Base-by-base conservation (phyloP, 1,140 invertebrate species). In the Drosophila malerkotliana region DNA sequence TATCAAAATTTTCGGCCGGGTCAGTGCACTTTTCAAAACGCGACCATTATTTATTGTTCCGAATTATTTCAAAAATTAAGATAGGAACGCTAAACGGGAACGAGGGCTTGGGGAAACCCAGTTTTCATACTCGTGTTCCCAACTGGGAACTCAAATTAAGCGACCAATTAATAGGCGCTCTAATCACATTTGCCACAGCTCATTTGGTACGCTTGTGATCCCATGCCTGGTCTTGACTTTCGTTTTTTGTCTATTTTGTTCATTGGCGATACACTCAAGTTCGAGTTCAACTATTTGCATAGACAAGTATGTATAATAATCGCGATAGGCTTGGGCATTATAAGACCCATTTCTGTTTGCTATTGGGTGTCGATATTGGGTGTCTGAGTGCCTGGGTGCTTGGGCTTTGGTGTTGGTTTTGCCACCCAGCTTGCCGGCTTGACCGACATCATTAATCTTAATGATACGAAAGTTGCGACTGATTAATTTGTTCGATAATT, bases 401-500 rank as follows among this genome's bases (percentile, higher is more conserved):
- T 54, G 41, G 69, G 21, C 48, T 39, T 77, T 62, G 60, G 30
- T 54, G 44, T 62, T 59, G 57, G 41, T 56, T 63, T 74, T 81
- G 82, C 78, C 82, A 85, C 77, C 79, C 82, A 87, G 59, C 74
- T 37, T 5, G 34, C 34, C 82, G 81, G 62, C 74, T 61, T 41
- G 82, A 63, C 45, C 74, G 64, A 48, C 56, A 79, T 88, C 83
- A 88, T 88, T 88, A 88, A 88, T 88, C 83, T 88, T 88, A 88
- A 88, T 88, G 83, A 88, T 88, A 82, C 79, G 75, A 88, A 73
- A 82, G 61, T 77, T 83, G 83, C 72, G 83, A 88, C 83, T 82
- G 83, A 87, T 87, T 87, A 87, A 88, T 88, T 79, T 88, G 83
- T 77, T 71, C 79, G 79, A 88, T 88, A 88, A 88, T 88, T 88